These are phyloP conservation scores for Perca flavescens DNA, from an alignment of 2,113 vertebrate genomes.

Conservation along the genomic window DNA sequence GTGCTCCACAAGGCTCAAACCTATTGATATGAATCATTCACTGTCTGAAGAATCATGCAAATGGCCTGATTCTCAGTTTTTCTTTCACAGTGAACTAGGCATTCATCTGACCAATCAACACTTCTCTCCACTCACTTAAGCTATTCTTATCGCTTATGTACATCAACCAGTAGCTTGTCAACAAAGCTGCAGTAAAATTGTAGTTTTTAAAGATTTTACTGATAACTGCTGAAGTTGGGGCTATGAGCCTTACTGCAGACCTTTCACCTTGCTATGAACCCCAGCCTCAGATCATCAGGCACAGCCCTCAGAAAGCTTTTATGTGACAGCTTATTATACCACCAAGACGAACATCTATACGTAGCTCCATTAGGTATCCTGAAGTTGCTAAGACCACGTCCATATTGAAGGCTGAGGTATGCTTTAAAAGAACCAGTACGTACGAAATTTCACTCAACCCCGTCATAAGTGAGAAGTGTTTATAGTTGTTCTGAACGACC, in stretches of 20 bases:
- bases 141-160: constrained; percentile 4
- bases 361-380: not conserved
- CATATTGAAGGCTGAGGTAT: not conserved
- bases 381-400: not conserved
- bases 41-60: constrained; percentile 44
- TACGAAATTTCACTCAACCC: not conserved
- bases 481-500: not conserved
- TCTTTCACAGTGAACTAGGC: not conserved
- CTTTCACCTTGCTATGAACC: not conserved
- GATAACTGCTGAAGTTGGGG: not conserved
- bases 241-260: not conserved
- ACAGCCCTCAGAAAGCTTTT: constrained; percentile 3
- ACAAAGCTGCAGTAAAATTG: constrained; percentile 1
- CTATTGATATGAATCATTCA: constrained; percentile 55
- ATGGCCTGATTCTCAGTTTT: constrained; percentile 27
- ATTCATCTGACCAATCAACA: not conserved
- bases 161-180: constrained; percentile 1
- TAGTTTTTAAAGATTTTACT: not conserved
- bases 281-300: not conserved
- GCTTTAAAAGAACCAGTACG: not conserved
- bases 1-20: constrained; percentile 19
- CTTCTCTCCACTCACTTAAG: not conserved
- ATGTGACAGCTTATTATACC: constrained; percentile 24
- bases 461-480: not conserved
- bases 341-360: constrained; percentile 4